Base-by-base conservation (phyloP, 2,888 invertebrate species). In the Rotaria macrura region DNA sequence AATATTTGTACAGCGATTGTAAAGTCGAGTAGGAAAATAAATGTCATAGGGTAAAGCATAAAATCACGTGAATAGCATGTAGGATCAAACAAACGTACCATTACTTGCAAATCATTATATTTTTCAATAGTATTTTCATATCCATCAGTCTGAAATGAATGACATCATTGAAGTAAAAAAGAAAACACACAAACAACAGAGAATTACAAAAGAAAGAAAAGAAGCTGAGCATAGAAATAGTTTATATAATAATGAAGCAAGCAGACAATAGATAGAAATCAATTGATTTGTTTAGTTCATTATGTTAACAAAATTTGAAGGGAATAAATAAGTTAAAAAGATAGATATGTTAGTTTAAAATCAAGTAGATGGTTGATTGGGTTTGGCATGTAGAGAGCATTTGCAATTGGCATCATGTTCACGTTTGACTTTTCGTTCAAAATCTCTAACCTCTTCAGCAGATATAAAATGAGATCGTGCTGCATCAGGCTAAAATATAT, bases 381-480 rank as follows among this genome's bases (percentile, higher is more conserved):
- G 65, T 65, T 34, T 34, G 17, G 40, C 14, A 79, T 79, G 79
- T n/a, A 79, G 43, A 40, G 79, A 79, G 9, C 79, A 79, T 79
- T 79, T 79, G n/a, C 79, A 79, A 79, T 43, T 43, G n/a, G 43
- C 79, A 40, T 43, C 43, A 43, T 79, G 79, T 25, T 79, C 79
- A n/a, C 40, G 43, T 43, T 79, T 79, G 79, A 79, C 14, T 79
- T 7, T 79, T 43, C 79, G 43, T 79, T 79, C 79, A 4, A 79
- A 79, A 34, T 79, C 79, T 79, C 38, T 79, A 5, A 79, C 43
- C 38, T 79, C 79, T 43, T 38, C 23, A 12, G 79, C 7, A n/a
- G 34, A 79, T 43, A 79, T 12, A 79, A 79, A 43, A 9, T 79
- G 43, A 43, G 79, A 40, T 38, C 38, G 43, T 20, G 17, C 2